A percentile compares a stretch with the other conserved stretches of the same genome.
Conservation (phyloP, 2,797 vertebrate genomes). For the Xerus rutilus region DNA sequence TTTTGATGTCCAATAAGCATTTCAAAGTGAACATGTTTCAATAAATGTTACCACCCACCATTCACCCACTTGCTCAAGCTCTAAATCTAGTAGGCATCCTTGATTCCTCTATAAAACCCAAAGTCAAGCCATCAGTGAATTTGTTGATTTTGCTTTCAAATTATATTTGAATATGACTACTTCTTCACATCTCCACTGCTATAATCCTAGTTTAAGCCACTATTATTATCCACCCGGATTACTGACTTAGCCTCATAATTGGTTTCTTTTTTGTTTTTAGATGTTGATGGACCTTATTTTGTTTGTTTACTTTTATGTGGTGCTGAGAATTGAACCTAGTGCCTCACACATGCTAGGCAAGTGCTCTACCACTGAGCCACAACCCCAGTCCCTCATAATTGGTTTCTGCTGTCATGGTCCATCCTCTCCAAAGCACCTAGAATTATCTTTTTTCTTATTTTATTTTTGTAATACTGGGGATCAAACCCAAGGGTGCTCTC, state of each 20-base stretch:
- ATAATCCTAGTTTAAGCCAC: neutral
- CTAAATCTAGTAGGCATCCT: neutral
- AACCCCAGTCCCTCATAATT: neutral
- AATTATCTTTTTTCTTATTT: neutral
- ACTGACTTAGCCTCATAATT: neutral
- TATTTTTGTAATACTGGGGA: too few species aligned
- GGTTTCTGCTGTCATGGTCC: constrained; percentile 2
- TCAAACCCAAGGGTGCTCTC: too few species aligned
- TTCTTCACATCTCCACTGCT: neutral
- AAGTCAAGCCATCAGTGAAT: neutral
- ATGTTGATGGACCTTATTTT: too few species aligned
- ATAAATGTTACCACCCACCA: neutral
- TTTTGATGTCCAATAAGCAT: neutral
- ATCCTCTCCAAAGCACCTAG: neutral
- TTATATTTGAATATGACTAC: neutral
- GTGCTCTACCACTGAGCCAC: too few species aligned
- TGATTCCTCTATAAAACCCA: neutral
- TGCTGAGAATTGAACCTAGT: too few species aligned
- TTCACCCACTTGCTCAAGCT: neutral
- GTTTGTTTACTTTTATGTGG: too few species aligned
- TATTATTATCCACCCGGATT: neutral
- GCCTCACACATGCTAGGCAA: too few species aligned
- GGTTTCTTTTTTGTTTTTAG: neutral
- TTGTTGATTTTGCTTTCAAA: constrained; percentile 50
- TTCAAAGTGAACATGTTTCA: constrained; percentile 14